A percentile compares a stretch with the other conserved stretches of the same genome.
Evolutionary conservation across 2,113 vertebrate genomes (phyloP).

Genomic region (Microtus ochrogaster): DNA sequence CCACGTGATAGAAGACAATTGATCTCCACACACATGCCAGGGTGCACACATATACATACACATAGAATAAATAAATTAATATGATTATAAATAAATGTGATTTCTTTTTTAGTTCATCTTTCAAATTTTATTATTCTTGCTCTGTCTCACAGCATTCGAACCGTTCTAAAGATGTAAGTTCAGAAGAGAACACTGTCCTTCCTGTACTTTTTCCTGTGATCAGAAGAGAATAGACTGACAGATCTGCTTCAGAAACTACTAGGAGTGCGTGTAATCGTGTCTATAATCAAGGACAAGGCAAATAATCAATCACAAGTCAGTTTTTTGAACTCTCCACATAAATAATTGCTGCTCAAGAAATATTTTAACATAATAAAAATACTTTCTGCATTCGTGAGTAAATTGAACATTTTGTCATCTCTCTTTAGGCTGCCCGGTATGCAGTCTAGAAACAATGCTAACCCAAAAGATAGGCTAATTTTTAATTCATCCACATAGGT

Average conservation of each 20-base stretch:
- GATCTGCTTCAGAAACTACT: neutral
- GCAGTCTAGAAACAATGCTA: neutral
- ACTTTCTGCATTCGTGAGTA: neutral
- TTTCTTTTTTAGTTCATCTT: neutral
- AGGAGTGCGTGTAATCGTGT: neutral
- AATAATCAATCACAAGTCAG: neutral
- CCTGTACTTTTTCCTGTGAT: neutral
- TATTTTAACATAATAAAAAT: conserved; percentile 69
- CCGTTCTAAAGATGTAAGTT: conserved; percentile 88
- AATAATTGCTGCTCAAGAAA: conserved; percentile 19
- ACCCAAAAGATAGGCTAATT: neutral
- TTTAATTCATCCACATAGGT: conserved; percentile 7
- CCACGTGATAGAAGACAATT: neutral
- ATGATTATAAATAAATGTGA: neutral
- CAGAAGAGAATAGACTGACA: neutral
- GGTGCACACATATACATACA: neutral
- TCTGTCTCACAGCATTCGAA: conserved; percentile 90
- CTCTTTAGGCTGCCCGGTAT: neutral
- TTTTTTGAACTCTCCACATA: conserved; percentile 21
- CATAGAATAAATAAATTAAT: neutral
- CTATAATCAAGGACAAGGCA: conserved; percentile 39
- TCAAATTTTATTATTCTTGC: neutral
- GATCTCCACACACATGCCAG: neutral
- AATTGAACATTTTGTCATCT: neutral
- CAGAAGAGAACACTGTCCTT: neutral